These are phyloP conservation scores for Pachymerium ferrugineum DNA, from an alignment of 2,888 invertebrate genomes.

Conservation along the genomic window DNA sequence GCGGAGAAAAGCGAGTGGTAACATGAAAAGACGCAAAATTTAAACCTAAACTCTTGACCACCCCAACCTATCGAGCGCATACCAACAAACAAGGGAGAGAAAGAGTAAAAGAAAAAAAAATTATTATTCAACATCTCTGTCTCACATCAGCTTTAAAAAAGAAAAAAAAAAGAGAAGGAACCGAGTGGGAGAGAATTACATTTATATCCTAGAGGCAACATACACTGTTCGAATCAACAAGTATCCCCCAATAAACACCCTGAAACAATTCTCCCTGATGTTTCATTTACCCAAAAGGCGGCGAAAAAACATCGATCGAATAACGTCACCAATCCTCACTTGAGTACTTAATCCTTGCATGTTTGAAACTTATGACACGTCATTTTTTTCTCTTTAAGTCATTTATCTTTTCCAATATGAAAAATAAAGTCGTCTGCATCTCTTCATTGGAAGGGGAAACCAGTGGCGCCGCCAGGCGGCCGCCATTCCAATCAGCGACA, in stretches of 20 bases:
- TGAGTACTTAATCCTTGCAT: conserved; percentile 6
- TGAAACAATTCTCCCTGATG: not conserved
- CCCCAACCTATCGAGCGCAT: too few relatives aligned
- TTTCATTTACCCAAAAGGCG: not conserved
- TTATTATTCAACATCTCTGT: too few relatives aligned
- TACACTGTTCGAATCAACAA: too few relatives aligned
- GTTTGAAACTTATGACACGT: conserved; percentile 15
- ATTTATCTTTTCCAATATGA: conserved; percentile 18
- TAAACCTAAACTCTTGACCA: not conserved
- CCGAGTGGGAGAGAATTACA: too few relatives aligned
- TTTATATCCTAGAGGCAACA: too few relatives aligned
- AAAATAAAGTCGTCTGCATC: conserved; percentile 18
- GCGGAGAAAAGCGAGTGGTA: too few relatives aligned
- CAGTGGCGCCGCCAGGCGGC: conserved; percentile 1
- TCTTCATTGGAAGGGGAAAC: not conserved
- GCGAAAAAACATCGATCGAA: not conserved
- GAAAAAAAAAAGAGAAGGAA: too few relatives aligned
- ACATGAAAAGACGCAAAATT: not conserved
- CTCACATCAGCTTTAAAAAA: too few relatives aligned
- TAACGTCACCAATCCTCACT: not conserved
- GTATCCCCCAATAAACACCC: not conserved
- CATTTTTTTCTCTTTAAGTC: not conserved
- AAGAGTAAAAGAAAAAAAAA: too few relatives aligned
- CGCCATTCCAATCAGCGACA: conserved; percentile 10
- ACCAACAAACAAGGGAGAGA: too few relatives aligned